Conservation (phyloP, 2,888 invertebrate species). For the Galeruca laticollis region DNA sequence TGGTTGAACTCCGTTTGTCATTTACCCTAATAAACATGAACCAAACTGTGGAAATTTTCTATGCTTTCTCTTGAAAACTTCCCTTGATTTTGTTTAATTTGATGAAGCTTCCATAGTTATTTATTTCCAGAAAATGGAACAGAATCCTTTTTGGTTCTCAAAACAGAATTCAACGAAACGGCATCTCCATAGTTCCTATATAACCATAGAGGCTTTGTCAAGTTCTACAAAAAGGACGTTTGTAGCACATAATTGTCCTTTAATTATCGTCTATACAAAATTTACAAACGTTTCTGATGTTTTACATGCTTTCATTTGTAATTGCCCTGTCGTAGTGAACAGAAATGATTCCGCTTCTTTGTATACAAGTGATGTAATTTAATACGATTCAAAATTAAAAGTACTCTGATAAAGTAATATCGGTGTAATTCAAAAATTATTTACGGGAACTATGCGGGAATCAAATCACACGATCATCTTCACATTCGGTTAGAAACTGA, state of each 20-base stretch:
- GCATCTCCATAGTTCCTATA: background rate
- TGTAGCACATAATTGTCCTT: slow-evolving; percentile 20
- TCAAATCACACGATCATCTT: too few species aligned
- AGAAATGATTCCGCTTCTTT: slow-evolving; percentile 3
- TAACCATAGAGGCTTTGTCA: slow-evolving; percentile 10
- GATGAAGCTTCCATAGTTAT: too few species aligned
- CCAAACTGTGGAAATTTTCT: too few species aligned
- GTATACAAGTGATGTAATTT: background rate
- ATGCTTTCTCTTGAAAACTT: too few species aligned
- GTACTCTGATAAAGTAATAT: too few species aligned
- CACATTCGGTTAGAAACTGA: too few species aligned
- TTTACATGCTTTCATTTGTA: slow-evolving; percentile 15
- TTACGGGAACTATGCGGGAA: too few species aligned
- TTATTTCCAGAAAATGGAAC: too few species aligned
- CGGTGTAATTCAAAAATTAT: too few species aligned
- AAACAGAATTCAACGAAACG: background rate
- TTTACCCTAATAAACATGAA: too few species aligned
- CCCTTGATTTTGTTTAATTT: too few species aligned
- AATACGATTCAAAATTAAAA: background rate
- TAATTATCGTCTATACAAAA: slow-evolving; percentile 11
- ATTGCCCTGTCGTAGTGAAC: slow-evolving; percentile 7
- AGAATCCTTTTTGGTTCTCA: background rate
- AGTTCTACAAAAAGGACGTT: slow-evolving; percentile 15
- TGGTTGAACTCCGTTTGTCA: too few species aligned
- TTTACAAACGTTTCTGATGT: slow-evolving; percentile 8